Evolutionary conservation across 2,113 vertebrate species (phyloP).

Genomic region (Pelodiscus sinensis): DNA sequence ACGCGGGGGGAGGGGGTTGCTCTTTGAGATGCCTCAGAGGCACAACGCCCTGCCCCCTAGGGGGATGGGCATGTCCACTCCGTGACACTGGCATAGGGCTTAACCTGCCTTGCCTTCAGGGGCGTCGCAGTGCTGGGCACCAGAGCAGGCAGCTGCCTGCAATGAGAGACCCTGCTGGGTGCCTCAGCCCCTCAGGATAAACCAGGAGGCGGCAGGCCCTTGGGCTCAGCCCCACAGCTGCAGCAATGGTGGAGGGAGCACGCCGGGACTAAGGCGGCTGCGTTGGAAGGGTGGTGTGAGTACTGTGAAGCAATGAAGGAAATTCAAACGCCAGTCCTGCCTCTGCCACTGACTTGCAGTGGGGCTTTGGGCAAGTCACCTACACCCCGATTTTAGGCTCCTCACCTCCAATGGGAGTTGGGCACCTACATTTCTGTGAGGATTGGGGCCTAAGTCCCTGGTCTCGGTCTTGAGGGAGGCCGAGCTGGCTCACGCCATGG

Average conservation of each 20-base stretch:
- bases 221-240: not conserved
- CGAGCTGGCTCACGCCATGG: too few relatives aligned
- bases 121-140: not conserved
- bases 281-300: accelerated
- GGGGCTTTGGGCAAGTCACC: not conserved
- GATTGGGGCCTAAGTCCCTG: not conserved
- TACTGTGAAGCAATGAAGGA: accelerated
- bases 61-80: too few relatives aligned
- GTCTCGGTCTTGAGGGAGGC: too few relatives aligned
- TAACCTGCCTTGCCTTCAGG: not conserved
- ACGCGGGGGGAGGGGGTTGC: too few relatives aligned
- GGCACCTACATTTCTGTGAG: not conserved
- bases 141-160: not conserved
- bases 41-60: too few relatives aligned
- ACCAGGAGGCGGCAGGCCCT: not conserved
- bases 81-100: too few relatives aligned
- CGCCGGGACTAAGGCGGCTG: not conserved
- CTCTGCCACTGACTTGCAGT: not conserved
- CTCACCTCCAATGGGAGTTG: not conserved
- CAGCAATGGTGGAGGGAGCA: not conserved
- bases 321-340: not conserved
- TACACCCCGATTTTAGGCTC: accelerated
- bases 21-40: too few relatives aligned
- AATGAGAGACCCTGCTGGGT: not conserved
- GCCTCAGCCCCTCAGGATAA: not conserved